These are phyloP conservation scores for Pocillopora damicornis DNA, from an alignment of 64 coral and sea anemone genomes.

Conservation along the genomic window DNA sequence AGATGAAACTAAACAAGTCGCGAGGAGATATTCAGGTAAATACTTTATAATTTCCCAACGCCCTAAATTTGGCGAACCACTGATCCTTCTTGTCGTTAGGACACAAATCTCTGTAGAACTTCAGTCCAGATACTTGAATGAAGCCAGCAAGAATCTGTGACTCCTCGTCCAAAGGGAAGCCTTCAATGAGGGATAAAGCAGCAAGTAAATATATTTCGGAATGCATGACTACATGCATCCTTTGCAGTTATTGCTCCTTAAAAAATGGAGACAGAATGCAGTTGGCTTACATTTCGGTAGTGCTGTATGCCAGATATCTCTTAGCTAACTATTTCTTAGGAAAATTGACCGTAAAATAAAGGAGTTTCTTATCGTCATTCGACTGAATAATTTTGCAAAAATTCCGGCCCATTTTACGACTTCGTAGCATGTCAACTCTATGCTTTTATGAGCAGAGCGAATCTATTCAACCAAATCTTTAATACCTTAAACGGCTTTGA, in stretches of 20 bases:
- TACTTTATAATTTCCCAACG: conserved; percentile 40
- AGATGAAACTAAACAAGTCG: neutral
- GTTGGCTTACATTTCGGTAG: too few species aligned
- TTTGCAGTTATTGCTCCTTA: neutral
- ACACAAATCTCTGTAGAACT: conserved; percentile 61
- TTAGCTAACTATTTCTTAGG: too few species aligned
- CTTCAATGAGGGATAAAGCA: conserved; percentile 15
- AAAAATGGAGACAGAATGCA: neutral
- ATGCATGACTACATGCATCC: too few species aligned
- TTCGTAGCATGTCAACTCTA: too few species aligned
- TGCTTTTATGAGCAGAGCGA: too few species aligned
- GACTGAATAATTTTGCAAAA: too few species aligned
- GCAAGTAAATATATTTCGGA: neutral
- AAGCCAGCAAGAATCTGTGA: conserved; percentile 49
- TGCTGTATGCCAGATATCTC: too few species aligned
- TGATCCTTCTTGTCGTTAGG: conserved; percentile 29
- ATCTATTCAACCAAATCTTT: too few species aligned
- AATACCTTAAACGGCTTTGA: too few species aligned
- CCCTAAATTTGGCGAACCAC: conserved; percentile 50
- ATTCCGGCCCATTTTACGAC: too few species aligned
- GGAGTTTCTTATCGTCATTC: too few species aligned
- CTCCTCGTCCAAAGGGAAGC: conserved; percentile 9
- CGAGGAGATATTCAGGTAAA: conserved; percentile 29
- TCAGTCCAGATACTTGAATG: conserved; percentile 58
- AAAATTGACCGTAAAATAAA: too few species aligned